Base-by-base conservation (phyloP, 2,888 invertebrate genomes). In the Maniola hyperantus region DNA sequence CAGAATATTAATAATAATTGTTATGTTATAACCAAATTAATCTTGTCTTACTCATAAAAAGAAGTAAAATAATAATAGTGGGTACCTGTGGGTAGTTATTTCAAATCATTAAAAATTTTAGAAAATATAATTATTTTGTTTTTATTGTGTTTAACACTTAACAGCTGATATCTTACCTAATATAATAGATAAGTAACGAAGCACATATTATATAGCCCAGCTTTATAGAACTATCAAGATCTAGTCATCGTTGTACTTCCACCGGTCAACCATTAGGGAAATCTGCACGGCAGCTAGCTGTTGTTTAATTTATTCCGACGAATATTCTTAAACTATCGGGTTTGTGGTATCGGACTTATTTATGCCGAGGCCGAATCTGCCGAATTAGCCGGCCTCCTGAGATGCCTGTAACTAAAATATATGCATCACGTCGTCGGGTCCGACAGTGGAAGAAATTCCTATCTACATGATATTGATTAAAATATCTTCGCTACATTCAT, bases 311-410 rank as follows among this genome's bases (percentile, higher is more conserved):
- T 92, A 92, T 91, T 84, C 85, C 76, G 83, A 84, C 83, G 90
- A 89, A 91, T 91, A 91, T 92, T 92, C 91, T 91, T 92, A 91
- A 91, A 92, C 91, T 92, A 92, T 91, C 87, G 91, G 89, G 80
- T 88, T 86, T 83, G 90, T 82, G 90, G 91, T 85, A 83, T 84
- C 84, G 76, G 80, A 77, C 82, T 78, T 87, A 88, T 91, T 91
- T 91, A 91, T 87, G 84, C 78, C 74, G 68, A 73, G 71, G 71
- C 72, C 69, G 71, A 72, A 71, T 70, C 69, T 63, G 67, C 68
- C 71, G 72, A 77, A 74, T 75, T 75, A 75, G 72, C 70, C 63
- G 65, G 51, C 68, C 78, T 72, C 78, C 10, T 39, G 77, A 73
- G 78, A 76, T 64, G 59, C 10, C 62, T 39, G 42, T 60, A 68